Conservation (phyloP, 2,888 invertebrate genomes). For the Opisthograptis luteolata region DNA sequence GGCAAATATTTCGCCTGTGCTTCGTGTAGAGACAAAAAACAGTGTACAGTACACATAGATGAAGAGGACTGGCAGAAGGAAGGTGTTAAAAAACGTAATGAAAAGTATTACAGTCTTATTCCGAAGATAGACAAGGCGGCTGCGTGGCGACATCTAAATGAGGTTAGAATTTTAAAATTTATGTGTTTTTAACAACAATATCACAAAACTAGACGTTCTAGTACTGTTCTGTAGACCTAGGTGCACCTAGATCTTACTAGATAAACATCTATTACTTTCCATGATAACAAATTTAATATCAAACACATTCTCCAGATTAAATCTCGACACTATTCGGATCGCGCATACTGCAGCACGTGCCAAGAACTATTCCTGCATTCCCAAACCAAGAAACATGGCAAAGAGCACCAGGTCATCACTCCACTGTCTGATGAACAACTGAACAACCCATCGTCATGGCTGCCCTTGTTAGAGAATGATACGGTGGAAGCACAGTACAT, state of each 20-base stretch:
- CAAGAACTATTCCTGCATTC: slow-evolving; percentile 77
- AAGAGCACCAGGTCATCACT: slow-evolving; percentile 81
- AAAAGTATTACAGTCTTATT: slow-evolving; percentile 73
- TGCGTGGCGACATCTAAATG: slow-evolving; percentile 78
- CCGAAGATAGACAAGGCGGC: slow-evolving; percentile 80
- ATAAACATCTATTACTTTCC: too few relatives aligned
- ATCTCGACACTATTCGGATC: slow-evolving; percentile 64
- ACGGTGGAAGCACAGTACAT: slow-evolving; percentile 95
- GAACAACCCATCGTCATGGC: slow-evolving; percentile 86
- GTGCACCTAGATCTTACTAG: too few relatives aligned
- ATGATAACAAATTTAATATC: too few relatives aligned
- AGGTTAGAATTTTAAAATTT: slow-evolving; percentile 58
- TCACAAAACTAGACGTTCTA: neutral
- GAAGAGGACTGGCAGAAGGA: slow-evolving; percentile 82
- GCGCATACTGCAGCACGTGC: slow-evolving; percentile 88
- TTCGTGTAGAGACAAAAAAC: slow-evolving; percentile 91
- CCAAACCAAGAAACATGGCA: slow-evolving; percentile 74
- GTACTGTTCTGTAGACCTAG: too few relatives aligned
- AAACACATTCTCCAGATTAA: slow-evolving; percentile 60
- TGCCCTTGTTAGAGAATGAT: slow-evolving; percentile 88
- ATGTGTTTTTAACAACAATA: neutral
- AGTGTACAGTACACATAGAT: slow-evolving; percentile 88
- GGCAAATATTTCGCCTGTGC: slow-evolving; percentile 92
- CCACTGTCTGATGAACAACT: slow-evolving; percentile 85
- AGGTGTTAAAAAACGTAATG: slow-evolving; percentile 70